These are phyloP conservation scores for Peribatodes rhomboidaria DNA, from an alignment of 2,888 invertebrate species.

Conservation along the genomic window DNA sequence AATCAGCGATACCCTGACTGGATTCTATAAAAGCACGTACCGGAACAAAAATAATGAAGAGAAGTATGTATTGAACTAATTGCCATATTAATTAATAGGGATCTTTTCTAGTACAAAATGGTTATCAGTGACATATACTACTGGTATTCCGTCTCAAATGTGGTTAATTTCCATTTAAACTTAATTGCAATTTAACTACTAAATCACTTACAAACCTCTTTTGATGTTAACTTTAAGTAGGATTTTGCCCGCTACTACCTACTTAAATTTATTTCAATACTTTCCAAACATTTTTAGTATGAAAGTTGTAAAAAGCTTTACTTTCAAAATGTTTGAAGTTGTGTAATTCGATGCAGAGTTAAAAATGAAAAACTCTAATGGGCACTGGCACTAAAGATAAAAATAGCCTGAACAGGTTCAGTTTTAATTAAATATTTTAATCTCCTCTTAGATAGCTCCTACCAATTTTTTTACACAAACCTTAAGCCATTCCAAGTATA, in stretches of 20 bases:
- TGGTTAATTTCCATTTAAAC: background rate
- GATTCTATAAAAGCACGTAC: slow-evolving; percentile 90
- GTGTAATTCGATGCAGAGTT: too few relatives aligned
- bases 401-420: too few relatives aligned
- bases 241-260: too few relatives aligned
- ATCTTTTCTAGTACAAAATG: background rate
- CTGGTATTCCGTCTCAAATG: background rate
- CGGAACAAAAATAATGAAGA: slow-evolving; percentile 73
- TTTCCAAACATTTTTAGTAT: too few relatives aligned
- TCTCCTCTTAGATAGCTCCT: too few relatives aligned
- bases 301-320: background rate
- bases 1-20: slow-evolving; percentile 87
- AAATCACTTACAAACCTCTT: background rate
- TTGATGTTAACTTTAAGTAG: too few relatives aligned
- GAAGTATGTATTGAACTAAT: slow-evolving; percentile 67
- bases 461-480: too few relatives aligned
- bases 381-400: too few relatives aligned
- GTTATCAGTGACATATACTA: slow-evolving; percentile 1
- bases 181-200: slow-evolving; percentile 2
- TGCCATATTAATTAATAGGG: background rate
- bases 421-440: too few relatives aligned
- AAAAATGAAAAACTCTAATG: too few relatives aligned
- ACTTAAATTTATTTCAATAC: background rate
- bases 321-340: too few relatives aligned
- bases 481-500: too few relatives aligned